Evolutionary conservation across 2,888 invertebrate genomes (phyloP).

Genomic region (Ophion ventricosus): DNA sequence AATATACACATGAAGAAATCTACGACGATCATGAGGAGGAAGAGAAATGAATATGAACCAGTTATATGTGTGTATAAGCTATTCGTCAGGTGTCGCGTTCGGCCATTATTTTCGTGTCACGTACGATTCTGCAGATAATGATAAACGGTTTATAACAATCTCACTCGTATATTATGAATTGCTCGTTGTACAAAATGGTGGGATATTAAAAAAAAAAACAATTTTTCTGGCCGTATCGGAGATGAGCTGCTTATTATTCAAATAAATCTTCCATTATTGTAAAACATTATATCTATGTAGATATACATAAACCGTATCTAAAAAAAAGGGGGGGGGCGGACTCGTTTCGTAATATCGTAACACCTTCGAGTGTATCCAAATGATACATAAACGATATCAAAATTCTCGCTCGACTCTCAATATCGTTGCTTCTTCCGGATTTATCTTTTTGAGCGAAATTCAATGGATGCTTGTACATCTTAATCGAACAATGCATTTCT

Average conservation of each 20-base stretch:
- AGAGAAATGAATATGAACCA: slow-evolving; percentile 27
- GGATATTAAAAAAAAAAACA: slow-evolving; percentile 4
- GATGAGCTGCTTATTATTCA: slow-evolving; percentile 14
- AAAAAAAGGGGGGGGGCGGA: neutral
- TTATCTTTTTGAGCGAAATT: neutral
- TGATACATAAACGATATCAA: neutral
- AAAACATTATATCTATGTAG: neutral
- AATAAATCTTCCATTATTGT: neutral
- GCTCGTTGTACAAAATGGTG: slow-evolving; percentile 1
- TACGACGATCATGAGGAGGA: slow-evolving; percentile 7
- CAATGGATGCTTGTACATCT: neutral
- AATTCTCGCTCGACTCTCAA: neutral
- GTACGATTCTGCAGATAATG: slow-evolving; percentile 8
- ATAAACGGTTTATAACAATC: slow-evolving; percentile 21
- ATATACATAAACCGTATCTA: neutral
- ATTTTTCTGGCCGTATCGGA: slow-evolving; percentile 15
- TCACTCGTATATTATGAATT: slow-evolving; percentile 21
- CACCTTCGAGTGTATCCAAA: neutral
- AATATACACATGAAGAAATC: slow-evolving; percentile 36
- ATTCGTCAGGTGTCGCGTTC: slow-evolving; percentile 23
- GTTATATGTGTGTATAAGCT: slow-evolving; percentile 37
- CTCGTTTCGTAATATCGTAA: slow-evolving; percentile 4
- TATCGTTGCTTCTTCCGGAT: neutral
- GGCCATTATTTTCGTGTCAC: slow-evolving; percentile 38
- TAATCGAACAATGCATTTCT: neutral